phyloP scores from a whole-genome alignment of 1,140 invertebrate genomes.

The Paramacrobiotus metropolitanus region DNA sequence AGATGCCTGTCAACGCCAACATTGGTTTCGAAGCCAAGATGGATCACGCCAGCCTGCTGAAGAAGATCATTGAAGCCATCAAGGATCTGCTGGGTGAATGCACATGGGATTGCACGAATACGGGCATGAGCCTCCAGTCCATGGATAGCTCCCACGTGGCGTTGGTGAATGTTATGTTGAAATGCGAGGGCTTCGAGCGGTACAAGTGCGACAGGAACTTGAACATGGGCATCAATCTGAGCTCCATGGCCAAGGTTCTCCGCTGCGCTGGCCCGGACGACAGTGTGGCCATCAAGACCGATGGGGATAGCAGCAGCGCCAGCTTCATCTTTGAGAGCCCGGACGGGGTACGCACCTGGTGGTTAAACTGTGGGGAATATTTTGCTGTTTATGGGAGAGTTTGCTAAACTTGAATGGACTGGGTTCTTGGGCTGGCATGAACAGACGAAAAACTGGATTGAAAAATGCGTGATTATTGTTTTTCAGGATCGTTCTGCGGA shows the following conservation, averaged over 20 bases:
- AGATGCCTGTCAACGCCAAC: neutral
- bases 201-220: constrained; percentile 93
- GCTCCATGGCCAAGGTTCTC: constrained; percentile 82
- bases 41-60: constrained; percentile 62
- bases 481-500: constrained; percentile 46
- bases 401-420: neutral
- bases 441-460: neutral
- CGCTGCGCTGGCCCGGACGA: constrained; percentile 89
- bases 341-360: constrained; percentile 12
- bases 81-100: constrained; percentile 88
- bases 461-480: constrained; percentile 7
- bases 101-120: constrained; percentile 90
- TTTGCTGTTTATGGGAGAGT: constrained; percentile 2
- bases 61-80: constrained; percentile 91
- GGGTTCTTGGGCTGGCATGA: neutral
- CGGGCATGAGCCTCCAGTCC: constrained; percentile 81
- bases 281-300: constrained; percentile 80
- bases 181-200: constrained; percentile 90
- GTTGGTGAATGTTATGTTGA: constrained; percentile 70
- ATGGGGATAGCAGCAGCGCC: constrained; percentile 85
- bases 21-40: constrained; percentile 70
- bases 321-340: constrained; percentile 77
- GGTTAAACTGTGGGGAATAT: too few relatives aligned
- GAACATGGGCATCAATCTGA: constrained; percentile 88
- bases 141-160: constrained; percentile 99